Base-by-base conservation (phyloP, 2,888 invertebrate species). In the Drosophila imparisetae region DNA sequence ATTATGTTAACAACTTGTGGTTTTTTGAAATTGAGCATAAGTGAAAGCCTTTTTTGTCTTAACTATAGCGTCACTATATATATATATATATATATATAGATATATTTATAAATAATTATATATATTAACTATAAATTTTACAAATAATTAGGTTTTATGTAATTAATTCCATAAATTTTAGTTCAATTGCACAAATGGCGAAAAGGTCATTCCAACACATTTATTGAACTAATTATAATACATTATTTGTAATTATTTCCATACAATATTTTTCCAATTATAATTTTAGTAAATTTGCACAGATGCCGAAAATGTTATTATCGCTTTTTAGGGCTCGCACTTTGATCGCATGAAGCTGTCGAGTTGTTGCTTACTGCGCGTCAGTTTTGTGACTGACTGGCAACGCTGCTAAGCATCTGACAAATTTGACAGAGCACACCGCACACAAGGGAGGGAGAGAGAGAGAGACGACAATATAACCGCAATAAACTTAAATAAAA, bases 401-500 rank as follows among this genome's bases (percentile, higher is more conserved):
- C 80, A 83, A 81, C 81, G 89, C 89, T 79, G 89, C 89, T 79
- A 85, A 85, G 63, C 81, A 75, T 79, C 71, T 77, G 89, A 77
- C 85, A 89, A 64, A 74, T 61, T 60, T 73, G 75, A 70, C 34
- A 32, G 42, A 32, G 63, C 34, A 66, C 6, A 55, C 55, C 38
- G 29, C 24, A 38, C 55, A n/a, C 40, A 30, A 40, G 4, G 15
- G 42, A 81, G 75, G 32, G 79, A 72, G 45, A 42, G 21, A 21
- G 45, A 24, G 83, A 15, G 45, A 27, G 83, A 84, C 66, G 59
- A 59, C 79, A 58, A 70, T 69, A 80, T 80, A 87, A 89, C 86
- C 86, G 90, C 86, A 87, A 87, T 87, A 86, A 87, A 86, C 86
- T 88, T 89, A 86, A 87, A 87, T 86, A 87, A 89, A 87, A 87